Conservation (phyloP, 1,140 invertebrate genomes). For the Nebria ingens region DNA sequence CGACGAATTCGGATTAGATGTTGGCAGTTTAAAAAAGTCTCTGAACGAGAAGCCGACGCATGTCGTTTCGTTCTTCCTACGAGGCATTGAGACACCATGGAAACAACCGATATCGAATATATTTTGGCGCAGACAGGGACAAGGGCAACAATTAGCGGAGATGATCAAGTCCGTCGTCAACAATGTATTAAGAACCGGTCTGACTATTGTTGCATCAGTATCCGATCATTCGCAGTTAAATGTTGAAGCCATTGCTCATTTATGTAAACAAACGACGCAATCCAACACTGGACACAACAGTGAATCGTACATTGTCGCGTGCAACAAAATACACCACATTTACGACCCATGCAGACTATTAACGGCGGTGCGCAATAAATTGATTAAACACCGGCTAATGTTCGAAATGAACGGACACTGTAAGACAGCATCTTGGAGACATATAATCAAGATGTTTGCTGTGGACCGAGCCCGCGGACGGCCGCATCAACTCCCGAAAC, state of each 20-base stretch:
- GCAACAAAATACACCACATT: background rate
- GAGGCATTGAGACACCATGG: background rate
- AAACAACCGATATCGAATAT: background rate
- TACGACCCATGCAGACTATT: background rate
- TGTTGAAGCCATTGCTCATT: background rate
- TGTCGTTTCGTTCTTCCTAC: background rate
- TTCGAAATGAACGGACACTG: background rate
- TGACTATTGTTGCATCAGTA: background rate
- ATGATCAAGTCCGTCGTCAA: background rate
- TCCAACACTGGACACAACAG: background rate
- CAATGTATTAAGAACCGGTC: background rate
- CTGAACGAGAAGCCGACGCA: background rate
- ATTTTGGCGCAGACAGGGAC: background rate
- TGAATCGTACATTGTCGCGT: background rate
- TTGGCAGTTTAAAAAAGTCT: background rate
- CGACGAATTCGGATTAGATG: background rate
- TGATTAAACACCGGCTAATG: background rate
- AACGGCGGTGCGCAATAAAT: background rate
- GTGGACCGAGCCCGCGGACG: background rate
- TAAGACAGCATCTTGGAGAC: background rate
- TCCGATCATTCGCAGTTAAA: background rate
- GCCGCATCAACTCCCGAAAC: background rate
- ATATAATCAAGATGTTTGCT: background rate
- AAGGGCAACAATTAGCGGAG: background rate
- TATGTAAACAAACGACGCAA: background rate